A percentile compares a stretch with the other conserved stretches of the same genome.
phyloP scores from a whole-genome alignment of 2,113 vertebrate species.

The Quiscalus mexicanus region DNA sequence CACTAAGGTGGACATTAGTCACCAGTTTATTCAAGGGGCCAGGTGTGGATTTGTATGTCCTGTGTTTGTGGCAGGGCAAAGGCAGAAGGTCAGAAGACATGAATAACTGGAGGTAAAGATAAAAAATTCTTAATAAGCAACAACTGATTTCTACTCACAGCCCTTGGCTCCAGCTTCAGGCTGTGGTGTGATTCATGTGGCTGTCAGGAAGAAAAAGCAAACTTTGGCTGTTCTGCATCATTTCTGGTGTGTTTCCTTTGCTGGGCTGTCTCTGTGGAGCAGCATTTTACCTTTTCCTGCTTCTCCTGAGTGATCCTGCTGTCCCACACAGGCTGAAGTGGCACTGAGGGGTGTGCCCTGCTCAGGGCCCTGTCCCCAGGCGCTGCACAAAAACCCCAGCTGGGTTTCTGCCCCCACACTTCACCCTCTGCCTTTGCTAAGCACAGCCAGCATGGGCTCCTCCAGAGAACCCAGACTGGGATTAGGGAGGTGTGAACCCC shows the following conservation, averaged over 20 bases:
- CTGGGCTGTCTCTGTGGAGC: neutral
- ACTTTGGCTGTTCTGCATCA: neutral
- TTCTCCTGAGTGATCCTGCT: accelerated
- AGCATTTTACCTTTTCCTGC: neutral
- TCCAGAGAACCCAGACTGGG: too few species aligned
- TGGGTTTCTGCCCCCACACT: neutral
- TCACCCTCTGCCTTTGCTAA: neutral
- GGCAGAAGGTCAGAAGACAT: neutral
- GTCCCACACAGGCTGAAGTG: neutral
- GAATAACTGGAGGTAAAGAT: neutral
- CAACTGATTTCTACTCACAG: neutral
- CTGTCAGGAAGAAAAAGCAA: neutral
- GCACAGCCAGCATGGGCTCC: neutral
- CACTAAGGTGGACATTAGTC: neutral
- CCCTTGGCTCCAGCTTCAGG: neutral
- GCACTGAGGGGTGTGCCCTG: accelerated
- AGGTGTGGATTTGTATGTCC: neutral
- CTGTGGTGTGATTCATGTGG: neutral
- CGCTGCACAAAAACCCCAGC: neutral
- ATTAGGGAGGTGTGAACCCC: neutral
- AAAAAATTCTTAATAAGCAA: neutral
- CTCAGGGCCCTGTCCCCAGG: neutral
- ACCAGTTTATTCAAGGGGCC: neutral
- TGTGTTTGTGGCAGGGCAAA: neutral
- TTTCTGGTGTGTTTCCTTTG: neutral